Conservation (phyloP, 2,888 invertebrate species). For the Drosophila barbarae region DNA sequence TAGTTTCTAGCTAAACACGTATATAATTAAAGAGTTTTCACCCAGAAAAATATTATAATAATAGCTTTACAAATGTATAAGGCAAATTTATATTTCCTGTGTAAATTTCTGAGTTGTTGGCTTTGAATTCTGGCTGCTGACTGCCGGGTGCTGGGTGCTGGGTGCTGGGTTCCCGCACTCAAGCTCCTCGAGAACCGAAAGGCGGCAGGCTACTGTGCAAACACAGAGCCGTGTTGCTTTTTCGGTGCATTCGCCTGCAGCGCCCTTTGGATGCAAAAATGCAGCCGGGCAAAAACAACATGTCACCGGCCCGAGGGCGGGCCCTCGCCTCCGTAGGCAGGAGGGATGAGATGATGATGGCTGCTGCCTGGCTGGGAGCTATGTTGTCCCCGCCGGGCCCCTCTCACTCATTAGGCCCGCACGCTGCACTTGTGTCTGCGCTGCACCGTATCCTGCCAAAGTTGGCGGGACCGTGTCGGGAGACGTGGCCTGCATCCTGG, state of each 20-base stretch:
- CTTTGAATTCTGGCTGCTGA: slow-evolving; percentile 3
- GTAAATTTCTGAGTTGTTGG: slow-evolving; percentile 3
- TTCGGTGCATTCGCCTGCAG: slow-evolving; percentile 70
- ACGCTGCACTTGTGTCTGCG: slow-evolving; percentile 52
- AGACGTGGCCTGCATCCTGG: slow-evolving; percentile 61
- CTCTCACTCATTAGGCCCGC: slow-evolving; percentile 61
- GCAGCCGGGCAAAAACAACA: slow-evolving; percentile 69
- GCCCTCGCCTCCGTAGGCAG: not conserved
- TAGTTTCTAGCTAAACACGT: not conserved
- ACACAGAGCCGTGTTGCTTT: slow-evolving; percentile 62
- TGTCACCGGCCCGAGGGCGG: slow-evolving; percentile 52
- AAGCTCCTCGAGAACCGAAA: slow-evolving; percentile 52
- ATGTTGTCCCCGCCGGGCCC: slow-evolving; percentile 19
- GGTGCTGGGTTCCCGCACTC: slow-evolving; percentile 17
- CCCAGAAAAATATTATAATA: not conserved
- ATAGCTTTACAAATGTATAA: not conserved
- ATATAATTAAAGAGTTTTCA: not conserved
- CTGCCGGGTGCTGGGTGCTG: not conserved
- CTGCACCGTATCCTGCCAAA: slow-evolving; percentile 49
- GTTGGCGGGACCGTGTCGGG: slow-evolving; percentile 22
- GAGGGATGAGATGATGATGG: slow-evolving; percentile 20
- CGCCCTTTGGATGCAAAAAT: slow-evolving; percentile 60
- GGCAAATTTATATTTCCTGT: not conserved
- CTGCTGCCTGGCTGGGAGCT: slow-evolving; percentile 38
- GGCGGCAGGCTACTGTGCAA: slow-evolving; percentile 49